Evolutionary conservation across 2,113 vertebrate species (phyloP).

Genomic region (Varanus salvator): DNA sequence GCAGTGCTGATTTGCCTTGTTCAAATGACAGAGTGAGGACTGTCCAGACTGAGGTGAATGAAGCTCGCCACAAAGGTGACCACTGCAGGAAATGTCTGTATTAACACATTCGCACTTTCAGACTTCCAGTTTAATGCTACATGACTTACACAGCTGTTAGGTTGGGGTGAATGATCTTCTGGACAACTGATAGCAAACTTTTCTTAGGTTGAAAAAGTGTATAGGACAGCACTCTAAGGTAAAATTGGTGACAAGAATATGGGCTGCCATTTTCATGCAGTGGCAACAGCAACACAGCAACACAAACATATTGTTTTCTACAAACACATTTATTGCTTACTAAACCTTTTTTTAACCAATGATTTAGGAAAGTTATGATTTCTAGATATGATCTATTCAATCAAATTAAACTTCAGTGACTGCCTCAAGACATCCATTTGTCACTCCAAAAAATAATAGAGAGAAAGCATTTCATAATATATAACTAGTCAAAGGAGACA

Average conservation of each 20-base stretch:
- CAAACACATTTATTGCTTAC: constrained; percentile 56
- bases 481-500: constrained; percentile 55
- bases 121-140: not conserved
- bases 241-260: not conserved
- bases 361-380: constrained; percentile 56
- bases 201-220: not conserved
- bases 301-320: not conserved
- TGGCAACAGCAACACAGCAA: not conserved
- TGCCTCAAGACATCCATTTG: constrained; percentile 66
- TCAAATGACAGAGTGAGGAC: not conserved
- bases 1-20: not conserved
- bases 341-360: constrained; percentile 7
- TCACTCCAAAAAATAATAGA: constrained; percentile 54
- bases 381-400: constrained; percentile 64
- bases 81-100: not conserved
- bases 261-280: not conserved
- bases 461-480: constrained; percentile 54
- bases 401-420: constrained; percentile 68
- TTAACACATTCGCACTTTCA: not conserved
- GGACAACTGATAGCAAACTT: not conserved
- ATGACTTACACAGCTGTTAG: not conserved
- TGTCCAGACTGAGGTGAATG: not conserved
- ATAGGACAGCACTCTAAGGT: not conserved
- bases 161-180: not conserved
- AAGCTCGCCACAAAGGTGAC: not conserved